Conservation (phyloP, 2,113 vertebrate genomes). For the Procavia capensis region DNA sequence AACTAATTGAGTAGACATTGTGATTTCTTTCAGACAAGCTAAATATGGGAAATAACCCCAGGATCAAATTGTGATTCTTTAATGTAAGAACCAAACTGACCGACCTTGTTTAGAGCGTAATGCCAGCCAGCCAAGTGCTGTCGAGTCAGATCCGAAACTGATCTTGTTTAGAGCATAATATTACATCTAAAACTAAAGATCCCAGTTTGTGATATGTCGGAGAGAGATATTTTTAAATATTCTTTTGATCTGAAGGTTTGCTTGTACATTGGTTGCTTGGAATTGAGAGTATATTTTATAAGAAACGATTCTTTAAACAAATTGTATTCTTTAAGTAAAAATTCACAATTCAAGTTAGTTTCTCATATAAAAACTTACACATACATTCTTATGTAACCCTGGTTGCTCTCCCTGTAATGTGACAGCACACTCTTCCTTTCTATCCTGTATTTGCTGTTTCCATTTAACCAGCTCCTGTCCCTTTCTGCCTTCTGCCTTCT, state of each 20-base stretch:
- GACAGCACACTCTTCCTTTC: no score
- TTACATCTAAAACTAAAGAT: not conserved
- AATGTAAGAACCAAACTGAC: not conserved
- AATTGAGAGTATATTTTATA: slow-evolving; percentile 46
- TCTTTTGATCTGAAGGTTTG: slow-evolving; percentile 48
- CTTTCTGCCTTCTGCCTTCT: no score
- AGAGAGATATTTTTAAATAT: not conserved
- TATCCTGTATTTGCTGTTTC: no score
- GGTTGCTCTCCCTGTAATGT: no score
- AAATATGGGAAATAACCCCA: not conserved
- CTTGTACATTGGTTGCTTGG: slow-evolving; percentile 10
- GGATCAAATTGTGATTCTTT: slow-evolving; percentile 8
- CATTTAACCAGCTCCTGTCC: no score
- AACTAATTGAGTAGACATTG: not conserved
- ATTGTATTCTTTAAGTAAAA: no score
- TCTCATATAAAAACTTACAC: no score
- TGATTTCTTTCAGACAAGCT: slow-evolving; percentile 12
- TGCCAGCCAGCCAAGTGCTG: no score
- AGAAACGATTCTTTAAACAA: no score
- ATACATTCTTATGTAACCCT: no score
- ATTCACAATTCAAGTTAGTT: no score
- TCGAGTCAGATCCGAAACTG: no score
- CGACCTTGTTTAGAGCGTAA: not conserved
- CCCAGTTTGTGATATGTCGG: not conserved
- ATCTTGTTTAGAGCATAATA: not conserved